Conservation (phyloP, 2,797 vertebrate species). For the Acrocephalus scirpaceus region DNA sequence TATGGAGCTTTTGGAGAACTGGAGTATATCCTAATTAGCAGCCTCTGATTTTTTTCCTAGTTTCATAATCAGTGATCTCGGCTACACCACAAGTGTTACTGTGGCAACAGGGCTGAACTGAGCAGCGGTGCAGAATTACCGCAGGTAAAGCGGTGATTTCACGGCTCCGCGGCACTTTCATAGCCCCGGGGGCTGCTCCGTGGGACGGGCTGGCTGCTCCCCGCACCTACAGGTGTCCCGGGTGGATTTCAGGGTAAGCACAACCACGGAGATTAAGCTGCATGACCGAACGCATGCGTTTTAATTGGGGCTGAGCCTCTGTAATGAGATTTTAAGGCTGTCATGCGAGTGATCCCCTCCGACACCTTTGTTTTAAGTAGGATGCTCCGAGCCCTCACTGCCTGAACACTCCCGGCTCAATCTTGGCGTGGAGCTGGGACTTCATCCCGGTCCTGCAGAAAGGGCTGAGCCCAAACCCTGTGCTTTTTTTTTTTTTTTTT, state of each 20-base stretch:
- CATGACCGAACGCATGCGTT: slow-evolving; percentile 7
- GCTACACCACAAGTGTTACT: slow-evolving; percentile 61
- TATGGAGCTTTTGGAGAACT: slow-evolving; percentile 30
- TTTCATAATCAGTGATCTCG: slow-evolving; percentile 62
- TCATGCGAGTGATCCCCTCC: neutral
- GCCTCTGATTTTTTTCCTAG: slow-evolving; percentile 17
- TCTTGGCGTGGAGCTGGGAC: neutral
- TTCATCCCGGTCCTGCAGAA: neutral
- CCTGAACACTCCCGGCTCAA: fast-evolving
- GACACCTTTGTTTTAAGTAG: slow-evolving; percentile 37
- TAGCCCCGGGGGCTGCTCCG: slow-evolving; percentile 24
- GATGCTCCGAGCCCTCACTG: neutral
- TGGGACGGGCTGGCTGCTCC: slow-evolving; percentile 27
- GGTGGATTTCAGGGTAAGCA: slow-evolving; percentile 50
- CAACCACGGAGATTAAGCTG: slow-evolving; percentile 7
- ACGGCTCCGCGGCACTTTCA: neutral
- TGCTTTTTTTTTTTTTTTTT: neutral
- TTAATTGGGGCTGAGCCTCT: neutral
- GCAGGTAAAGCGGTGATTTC: slow-evolving; percentile 18
- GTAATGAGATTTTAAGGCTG: neutral
- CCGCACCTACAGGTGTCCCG: neutral
- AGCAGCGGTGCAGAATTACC: slow-evolving; percentile 19
- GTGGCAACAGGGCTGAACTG: slow-evolving; percentile 63
- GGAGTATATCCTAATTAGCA: slow-evolving; percentile 53
- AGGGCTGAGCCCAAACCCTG: neutral